Base-by-base conservation (phyloP, 30 jellyfish, hydroid and myxozoan genomes). In the Nemopilema nomurai region DNA sequence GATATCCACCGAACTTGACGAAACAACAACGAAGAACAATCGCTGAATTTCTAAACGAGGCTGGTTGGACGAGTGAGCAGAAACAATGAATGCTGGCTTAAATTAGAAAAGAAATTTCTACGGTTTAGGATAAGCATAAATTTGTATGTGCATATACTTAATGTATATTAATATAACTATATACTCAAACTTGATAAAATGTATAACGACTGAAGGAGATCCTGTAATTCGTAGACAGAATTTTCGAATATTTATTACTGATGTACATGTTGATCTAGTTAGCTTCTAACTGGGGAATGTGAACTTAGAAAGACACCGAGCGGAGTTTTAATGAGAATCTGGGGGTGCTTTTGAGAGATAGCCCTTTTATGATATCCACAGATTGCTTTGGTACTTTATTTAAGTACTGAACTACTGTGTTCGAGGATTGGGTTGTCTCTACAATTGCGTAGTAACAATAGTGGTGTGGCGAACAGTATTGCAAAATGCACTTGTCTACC, bases 1-100 rank as follows among this genome's bases (percentile, higher is more conserved):
- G 96, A n/a, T 87, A 87, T 65, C 96, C 96, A 28, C 90, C 96
- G 32, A 76, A 79, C 65, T 62, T 87, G 3, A 87, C 96, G 49
- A 87, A 87, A 63, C 80, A 53, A 20, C 87, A 76, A 51, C 68
- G 81, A 52, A 51, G 96, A 49, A 79, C 83, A 9, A 79, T 87
- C 28, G 29, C 62, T 67, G 96, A 87, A 51, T 87, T 87, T 68
- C 77, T 87, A 17, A 76, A 79, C 65, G 90, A 87, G 53, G 90
- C 89, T 57, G 96, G 96, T 0, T 87, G 96, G 96, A 79, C 89
- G 0, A 22, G 69, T 17, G 93, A 84, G 41, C 93, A 84, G 41
- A 84, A 84, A 65, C 85, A 65, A 75, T 74, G 79, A 74, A 18
- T 77, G 57, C 19, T 24, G 30, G 28, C 76, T 67, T 67, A 67